Base-by-base conservation (phyloP, 2,888 invertebrate genomes). In the Leptopilina drosophilae region DNA sequence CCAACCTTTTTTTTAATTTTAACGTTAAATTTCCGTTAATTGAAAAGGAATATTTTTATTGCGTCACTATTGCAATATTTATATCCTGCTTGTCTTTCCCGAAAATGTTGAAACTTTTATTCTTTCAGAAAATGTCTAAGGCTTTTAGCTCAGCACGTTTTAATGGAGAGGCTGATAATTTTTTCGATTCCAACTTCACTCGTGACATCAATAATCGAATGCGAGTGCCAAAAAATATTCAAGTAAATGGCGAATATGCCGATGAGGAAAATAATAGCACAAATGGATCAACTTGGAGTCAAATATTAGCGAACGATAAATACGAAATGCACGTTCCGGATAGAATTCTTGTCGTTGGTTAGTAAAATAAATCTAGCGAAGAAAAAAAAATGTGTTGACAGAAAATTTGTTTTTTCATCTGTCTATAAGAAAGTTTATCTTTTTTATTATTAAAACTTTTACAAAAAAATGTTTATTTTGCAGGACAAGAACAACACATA, bases 301-400 rank as follows among this genome's bases (percentile, higher is more conserved):
- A 93, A 87, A 77, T 88, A 5, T 80, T 86, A 65, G 78, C 85
- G 12, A 85, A 86, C 77, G 96, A 97, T 86, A 96, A 96, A 92
- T 95, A 96, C 91, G 95, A 96, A 87, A 98, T 98, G 98, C 96
- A 96, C 89, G 98, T 98, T 59, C 98, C 98, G 3, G 98, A 98
- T 89, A 94, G 98, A 89, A 98, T 98, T 91, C 94, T 98, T 85
- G 96, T 98, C 69, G 94, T 96, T 87, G 98, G 98, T 90, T 42
- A 49, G 46, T 40, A 33, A 59, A 33, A 1, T 33, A 33, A 33
- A 33, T 33, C 2, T 33, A 5, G 5, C 33, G 33, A 59, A 62
- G 20, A 9, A 62, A 62, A 20, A 62, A 2, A 12, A 62, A 2
- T 20, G 1, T 9, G 11, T 62, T 20, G 9, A 49, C 49, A 12